phyloP scores from a whole-genome alignment of 2,797 vertebrate species.

The Harpagifer antarcticus region DNA sequence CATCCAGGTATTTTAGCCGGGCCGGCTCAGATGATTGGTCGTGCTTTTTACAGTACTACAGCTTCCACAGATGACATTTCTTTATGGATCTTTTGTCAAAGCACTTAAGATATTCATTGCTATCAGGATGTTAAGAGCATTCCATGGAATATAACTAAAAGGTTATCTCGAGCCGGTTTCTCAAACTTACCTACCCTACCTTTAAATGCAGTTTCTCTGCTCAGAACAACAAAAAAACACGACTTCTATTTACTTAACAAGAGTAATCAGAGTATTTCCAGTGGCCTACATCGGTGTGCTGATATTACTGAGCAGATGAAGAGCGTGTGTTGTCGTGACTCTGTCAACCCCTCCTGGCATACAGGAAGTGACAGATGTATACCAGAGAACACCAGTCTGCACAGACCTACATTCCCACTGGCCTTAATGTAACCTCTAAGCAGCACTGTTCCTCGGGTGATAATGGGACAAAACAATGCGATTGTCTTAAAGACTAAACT shows the following conservation, averaged over 20 bases:
- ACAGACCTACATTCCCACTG: constrained; percentile 69
- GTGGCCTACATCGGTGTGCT: constrained; percentile 65
- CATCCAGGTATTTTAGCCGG: too few species aligned
- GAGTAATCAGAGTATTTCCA: constrained; percentile 33
- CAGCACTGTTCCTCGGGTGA: constrained; percentile 33
- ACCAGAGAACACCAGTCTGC: constrained; percentile 68
- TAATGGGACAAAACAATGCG: constrained; percentile 15
- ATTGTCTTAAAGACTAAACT: not conserved
- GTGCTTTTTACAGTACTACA: too few species aligned
- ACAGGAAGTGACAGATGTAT: constrained; percentile 77
- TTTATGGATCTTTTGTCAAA: too few species aligned
- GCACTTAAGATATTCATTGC: too few species aligned
- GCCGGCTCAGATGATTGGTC: too few species aligned
- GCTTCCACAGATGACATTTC: too few species aligned
- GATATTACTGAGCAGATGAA: constrained; percentile 54
- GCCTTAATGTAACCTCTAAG: constrained; percentile 64
- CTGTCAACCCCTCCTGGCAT: constrained; percentile 50
- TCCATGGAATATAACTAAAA: too few species aligned
- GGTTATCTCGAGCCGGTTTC: too few species aligned
- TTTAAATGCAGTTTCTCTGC: not conserved
- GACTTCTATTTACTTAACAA: not conserved
- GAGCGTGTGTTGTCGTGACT: constrained; percentile 65
- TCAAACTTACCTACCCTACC: too few species aligned
- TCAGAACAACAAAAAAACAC: not conserved
- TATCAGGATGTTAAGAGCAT: too few species aligned